Conservation (phyloP, 1,140 invertebrate genomes). For the Ephestia elutella region DNA sequence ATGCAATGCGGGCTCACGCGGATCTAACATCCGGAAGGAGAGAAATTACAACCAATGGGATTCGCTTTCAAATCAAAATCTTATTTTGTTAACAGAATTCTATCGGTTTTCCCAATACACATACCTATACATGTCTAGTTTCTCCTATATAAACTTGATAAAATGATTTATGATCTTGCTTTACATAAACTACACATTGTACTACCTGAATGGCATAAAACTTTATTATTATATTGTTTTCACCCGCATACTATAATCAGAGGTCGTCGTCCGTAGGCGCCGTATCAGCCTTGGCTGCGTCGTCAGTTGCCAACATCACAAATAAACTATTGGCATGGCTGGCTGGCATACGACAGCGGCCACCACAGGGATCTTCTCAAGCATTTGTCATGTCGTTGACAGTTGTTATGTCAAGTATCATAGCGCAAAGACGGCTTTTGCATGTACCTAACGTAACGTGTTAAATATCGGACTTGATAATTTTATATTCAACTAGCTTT, state of each 20-base stretch:
- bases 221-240: constrained; percentile 15
- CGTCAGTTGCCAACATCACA: constrained; percentile 60
- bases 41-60: too few relatives aligned
- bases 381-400: neutral
- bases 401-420: too few relatives aligned
- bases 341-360: constrained; percentile 50
- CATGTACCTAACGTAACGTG: too few relatives aligned
- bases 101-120: too few relatives aligned
- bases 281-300: constrained; percentile 50
- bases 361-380: constrained; percentile 37
- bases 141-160: neutral
- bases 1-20: neutral
- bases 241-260: constrained; percentile 17
- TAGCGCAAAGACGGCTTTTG: neutral
- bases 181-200: neutral
- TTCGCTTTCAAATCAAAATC: too few relatives aligned
- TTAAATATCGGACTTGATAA: too few relatives aligned
- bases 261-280: constrained; percentile 53
- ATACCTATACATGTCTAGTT: too few relatives aligned
- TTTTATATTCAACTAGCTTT: too few relatives aligned
- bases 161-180: neutral
- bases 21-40: too few relatives aligned
- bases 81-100: too few relatives aligned
- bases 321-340: constrained; percentile 66
- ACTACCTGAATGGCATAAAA: neutral